Conservation (phyloP, 2,113 vertebrate species). For the Rhea pennata region DNA sequence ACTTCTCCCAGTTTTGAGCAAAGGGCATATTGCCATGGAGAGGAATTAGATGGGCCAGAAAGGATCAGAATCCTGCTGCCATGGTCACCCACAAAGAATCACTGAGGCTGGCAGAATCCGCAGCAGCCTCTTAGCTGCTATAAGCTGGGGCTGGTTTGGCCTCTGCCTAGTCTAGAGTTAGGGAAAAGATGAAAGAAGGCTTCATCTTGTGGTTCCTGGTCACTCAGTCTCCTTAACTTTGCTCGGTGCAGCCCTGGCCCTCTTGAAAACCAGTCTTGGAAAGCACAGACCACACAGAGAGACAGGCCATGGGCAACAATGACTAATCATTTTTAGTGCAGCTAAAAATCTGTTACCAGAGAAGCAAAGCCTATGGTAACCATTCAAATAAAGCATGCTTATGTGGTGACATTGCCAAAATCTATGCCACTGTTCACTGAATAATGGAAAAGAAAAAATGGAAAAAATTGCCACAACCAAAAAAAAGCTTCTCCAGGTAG, state of each 20-base stretch:
- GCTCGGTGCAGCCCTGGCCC: background rate
- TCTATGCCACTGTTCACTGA: background rate
- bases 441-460: background rate
- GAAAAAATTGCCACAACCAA: background rate
- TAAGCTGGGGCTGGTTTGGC: background rate
- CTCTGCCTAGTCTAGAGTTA: background rate
- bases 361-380: background rate
- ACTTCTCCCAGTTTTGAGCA: background rate
- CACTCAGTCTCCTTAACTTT: background rate
- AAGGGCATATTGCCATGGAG: background rate
- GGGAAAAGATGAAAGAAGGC: background rate
- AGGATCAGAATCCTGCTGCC: background rate
- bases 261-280: background rate
- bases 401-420: slow-evolving; percentile 17
- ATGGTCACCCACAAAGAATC: background rate
- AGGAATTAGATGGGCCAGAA: background rate
- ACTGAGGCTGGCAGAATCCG: background rate
- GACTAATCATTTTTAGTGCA: background rate
- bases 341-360: slow-evolving; percentile 10
- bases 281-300: background rate
- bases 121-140: background rate
- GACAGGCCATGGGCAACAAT: background rate
- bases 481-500: background rate
- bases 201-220: background rate
- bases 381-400: background rate